Conservation (phyloP, 2,113 vertebrate genomes). For the Vulpes lagopus region DNA sequence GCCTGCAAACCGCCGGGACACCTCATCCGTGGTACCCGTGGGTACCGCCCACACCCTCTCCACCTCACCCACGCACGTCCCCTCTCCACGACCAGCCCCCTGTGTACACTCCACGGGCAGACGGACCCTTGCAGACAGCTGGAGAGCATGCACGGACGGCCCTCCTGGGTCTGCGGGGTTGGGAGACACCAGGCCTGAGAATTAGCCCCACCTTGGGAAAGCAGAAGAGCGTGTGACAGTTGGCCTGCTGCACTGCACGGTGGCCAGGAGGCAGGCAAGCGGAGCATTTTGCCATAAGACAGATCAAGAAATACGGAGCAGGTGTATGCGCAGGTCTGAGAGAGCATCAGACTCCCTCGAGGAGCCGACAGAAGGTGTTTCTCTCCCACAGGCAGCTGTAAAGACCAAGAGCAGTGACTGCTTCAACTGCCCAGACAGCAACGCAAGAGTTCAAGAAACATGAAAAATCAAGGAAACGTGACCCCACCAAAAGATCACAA, state of each 20-base stretch:
- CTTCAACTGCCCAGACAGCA: background rate
- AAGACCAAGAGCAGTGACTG: background rate
- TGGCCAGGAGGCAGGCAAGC: background rate
- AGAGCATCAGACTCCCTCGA: background rate
- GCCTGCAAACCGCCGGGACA: background rate
- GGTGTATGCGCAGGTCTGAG: background rate
- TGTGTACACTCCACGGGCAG: background rate
- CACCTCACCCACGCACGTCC: background rate
- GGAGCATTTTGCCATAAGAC: background rate
- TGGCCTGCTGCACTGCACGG: background rate
- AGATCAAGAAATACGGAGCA: background rate
- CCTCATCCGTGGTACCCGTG: background rate
- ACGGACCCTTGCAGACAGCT: background rate
- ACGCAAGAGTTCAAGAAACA: background rate
- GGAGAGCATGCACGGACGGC: background rate
- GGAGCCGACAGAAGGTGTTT: background rate
- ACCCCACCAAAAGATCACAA: too few species aligned
- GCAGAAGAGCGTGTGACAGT: background rate
- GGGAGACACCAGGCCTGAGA: background rate
- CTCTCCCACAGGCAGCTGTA: background rate
- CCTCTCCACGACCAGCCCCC: background rate
- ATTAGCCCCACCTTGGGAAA: background rate
- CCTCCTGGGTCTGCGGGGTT: background rate
- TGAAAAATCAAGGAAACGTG: background rate
- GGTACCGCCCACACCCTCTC: background rate